phyloP scores from a whole-genome alignment of 2,113 vertebrate genomes.

The Noturus placidus region DNA sequence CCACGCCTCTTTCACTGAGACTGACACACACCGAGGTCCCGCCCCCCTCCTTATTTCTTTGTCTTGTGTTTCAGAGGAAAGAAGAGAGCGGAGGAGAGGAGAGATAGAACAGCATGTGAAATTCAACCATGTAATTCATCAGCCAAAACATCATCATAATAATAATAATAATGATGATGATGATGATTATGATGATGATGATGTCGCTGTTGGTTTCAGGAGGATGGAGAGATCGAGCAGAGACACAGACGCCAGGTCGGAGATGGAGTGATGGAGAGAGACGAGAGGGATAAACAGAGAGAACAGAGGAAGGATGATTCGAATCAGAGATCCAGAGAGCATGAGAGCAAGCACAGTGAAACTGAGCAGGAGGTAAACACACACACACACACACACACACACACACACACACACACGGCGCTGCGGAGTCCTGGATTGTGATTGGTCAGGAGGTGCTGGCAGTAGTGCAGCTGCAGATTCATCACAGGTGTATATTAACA shows the following conservation, averaged over 20 bases:
- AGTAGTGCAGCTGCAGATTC: neutral
- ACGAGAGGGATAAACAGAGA: conserved; percentile 59
- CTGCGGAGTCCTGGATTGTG: neutral
- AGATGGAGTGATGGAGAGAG: conserved; percentile 58
- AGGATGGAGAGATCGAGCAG: conserved; percentile 50
- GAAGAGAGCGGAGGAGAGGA: conserved; percentile 61
- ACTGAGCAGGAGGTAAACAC: conserved; percentile 66
- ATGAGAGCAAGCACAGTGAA: conserved; percentile 7
- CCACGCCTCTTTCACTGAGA: conserved; percentile 1
- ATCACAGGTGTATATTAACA: no score
- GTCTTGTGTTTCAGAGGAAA: conserved; percentile 59
- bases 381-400: neutral
- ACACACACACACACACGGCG: neutral
- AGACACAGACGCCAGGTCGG: conserved; percentile 40
- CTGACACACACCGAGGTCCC: neutral
- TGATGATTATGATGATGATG: no score
- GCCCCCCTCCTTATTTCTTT: neutral
- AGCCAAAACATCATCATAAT: no score
- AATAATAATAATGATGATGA: no score
- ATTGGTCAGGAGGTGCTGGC: neutral
- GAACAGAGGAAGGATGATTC: conserved; percentile 46
- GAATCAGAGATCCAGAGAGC: conserved; percentile 34
- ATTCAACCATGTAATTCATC: neutral
- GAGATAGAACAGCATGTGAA: conserved; percentile 60
- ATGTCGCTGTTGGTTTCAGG: neutral